These are phyloP conservation scores for Eristalis arbustorum DNA, from an alignment of 2,888 invertebrate species.

Conservation along the genomic window DNA sequence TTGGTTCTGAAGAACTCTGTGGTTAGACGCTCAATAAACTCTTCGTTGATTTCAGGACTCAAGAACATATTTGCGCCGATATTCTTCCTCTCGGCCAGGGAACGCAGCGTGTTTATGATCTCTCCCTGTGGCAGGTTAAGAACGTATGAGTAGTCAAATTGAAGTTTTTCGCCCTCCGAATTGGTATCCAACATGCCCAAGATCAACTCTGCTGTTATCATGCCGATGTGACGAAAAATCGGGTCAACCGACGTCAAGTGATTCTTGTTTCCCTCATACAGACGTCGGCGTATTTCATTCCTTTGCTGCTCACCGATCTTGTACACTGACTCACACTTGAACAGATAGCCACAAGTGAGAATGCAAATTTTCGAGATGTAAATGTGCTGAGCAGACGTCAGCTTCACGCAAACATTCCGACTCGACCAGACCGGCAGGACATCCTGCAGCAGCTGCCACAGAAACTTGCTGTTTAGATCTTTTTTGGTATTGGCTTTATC, in stretches of 20 bases:
- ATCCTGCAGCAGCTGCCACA: conserved; percentile 77
- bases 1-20: conserved; percentile 23
- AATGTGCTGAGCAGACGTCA: conserved; percentile 86
- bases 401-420: conserved; percentile 83
- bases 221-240: conserved; percentile 85
- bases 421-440: conserved; percentile 86
- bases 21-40: conserved; percentile 13
- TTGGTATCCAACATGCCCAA: conserved; percentile 81
- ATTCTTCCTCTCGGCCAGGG: conserved; percentile 71
- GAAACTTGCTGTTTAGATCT: conserved; percentile 47
- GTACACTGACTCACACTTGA: conserved; percentile 53
- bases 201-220: conserved; percentile 87
- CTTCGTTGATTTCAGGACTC: conserved; percentile 11
- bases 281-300: conserved; percentile 76
- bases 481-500: conserved; percentile 72
- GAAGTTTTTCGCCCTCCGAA: conserved; percentile 82
- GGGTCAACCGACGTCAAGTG: conserved; percentile 85
- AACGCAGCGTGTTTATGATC: conserved; percentile 80
- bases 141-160: conserved; percentile 84
- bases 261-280: conserved; percentile 85
- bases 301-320: conserved; percentile 71
- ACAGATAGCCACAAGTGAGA: conserved; percentile 81
- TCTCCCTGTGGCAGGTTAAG: conserved; percentile 81
- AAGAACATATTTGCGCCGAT: background rate
- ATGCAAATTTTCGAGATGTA: conserved; percentile 86